Evolutionary conservation across 2,797 vertebrate species (phyloP).

Genomic region (Alauda arvensis): DNA sequence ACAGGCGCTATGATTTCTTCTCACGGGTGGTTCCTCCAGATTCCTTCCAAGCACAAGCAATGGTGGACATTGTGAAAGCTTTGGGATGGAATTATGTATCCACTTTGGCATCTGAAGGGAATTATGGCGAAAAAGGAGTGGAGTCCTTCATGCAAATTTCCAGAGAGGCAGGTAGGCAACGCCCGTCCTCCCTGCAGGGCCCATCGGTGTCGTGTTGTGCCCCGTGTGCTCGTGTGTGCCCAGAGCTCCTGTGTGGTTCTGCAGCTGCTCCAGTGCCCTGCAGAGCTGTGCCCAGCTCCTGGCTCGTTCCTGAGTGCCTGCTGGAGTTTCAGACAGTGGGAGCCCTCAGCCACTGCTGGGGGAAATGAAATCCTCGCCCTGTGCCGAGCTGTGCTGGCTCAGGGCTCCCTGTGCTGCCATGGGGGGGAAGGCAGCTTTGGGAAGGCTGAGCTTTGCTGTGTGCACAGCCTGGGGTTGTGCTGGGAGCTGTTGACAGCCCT

Average conservation of each 20-base stretch:
- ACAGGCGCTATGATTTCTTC: slow-evolving; percentile 97
- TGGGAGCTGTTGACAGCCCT: not conserved
- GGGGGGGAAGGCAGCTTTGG: not conserved
- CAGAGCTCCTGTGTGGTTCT: not conserved
- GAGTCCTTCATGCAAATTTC: slow-evolving; percentile 97
- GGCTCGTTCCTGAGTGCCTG: not conserved
- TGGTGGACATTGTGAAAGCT: slow-evolving; percentile 96
- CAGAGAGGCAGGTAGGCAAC: slow-evolving; percentile 90
- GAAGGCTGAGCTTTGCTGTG: not conserved
- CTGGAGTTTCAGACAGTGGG: not conserved
- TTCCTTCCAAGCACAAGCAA: slow-evolving; percentile 98
- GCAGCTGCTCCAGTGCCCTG: not conserved
- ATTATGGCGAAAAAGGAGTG: slow-evolving; percentile 96
- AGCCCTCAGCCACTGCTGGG: not conserved
- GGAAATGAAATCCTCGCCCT: not conserved
- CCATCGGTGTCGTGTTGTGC: not conserved
- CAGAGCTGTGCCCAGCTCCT: not conserved
- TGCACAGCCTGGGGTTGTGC: not conserved
- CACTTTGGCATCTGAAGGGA: slow-evolving; percentile 95
- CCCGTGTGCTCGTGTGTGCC: not conserved
- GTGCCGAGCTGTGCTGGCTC: not conserved
- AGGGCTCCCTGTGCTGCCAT: not conserved
- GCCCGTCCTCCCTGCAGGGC: not conserved
- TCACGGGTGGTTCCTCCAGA: slow-evolving; percentile 97
- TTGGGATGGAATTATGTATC: slow-evolving; percentile 97